phyloP scores from a whole-genome alignment of 1,140 invertebrate genomes.

The Drosophila lini region DNA sequence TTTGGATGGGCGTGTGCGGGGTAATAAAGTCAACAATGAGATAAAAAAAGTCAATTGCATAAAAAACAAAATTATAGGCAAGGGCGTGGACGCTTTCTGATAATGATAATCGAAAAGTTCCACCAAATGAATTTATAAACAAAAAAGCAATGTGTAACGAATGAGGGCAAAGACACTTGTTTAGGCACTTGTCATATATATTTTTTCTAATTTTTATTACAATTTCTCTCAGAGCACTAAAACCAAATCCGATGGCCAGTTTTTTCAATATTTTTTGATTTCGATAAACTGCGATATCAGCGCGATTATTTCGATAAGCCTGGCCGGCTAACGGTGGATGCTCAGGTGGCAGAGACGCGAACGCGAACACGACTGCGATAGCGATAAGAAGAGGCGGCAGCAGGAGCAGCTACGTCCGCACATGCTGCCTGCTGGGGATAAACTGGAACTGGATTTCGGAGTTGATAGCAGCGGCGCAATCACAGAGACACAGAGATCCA shows the following conservation, averaged over 20 bases:
- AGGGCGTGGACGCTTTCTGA: constrained; percentile 39
- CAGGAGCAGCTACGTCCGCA: constrained; percentile 78
- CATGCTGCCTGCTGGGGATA: constrained; percentile 84
- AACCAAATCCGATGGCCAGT: not conserved
- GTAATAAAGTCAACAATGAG: constrained; percentile 42
- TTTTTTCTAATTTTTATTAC: constrained; percentile 12
- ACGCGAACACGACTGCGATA: constrained; percentile 22
- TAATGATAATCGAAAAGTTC: constrained; percentile 51
- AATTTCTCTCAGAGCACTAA: constrained; percentile 10
- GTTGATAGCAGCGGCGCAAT: constrained; percentile 67
- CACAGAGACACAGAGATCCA: constrained; percentile 74
- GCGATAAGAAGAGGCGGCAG: constrained; percentile 43
- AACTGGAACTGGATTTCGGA: constrained; percentile 84
- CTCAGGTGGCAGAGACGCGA: constrained; percentile 35
- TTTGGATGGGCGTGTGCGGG: constrained; percentile 38
- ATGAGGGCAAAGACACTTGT: constrained; percentile 28
- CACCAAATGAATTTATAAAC: constrained; percentile 28
- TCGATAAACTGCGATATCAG: constrained; percentile 12
- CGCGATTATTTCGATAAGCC: constrained; percentile 21
- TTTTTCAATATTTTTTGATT: constrained; percentile 3
- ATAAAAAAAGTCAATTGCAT: constrained; percentile 42
- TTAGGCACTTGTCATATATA: constrained; percentile 17
- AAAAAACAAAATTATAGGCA: constrained; percentile 32
- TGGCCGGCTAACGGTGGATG: constrained; percentile 25
- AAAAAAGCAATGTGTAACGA: constrained; percentile 12